These are phyloP conservation scores for Stictocephala bisonia DNA, from an alignment of 2,888 invertebrate species.

Conservation along the genomic window DNA sequence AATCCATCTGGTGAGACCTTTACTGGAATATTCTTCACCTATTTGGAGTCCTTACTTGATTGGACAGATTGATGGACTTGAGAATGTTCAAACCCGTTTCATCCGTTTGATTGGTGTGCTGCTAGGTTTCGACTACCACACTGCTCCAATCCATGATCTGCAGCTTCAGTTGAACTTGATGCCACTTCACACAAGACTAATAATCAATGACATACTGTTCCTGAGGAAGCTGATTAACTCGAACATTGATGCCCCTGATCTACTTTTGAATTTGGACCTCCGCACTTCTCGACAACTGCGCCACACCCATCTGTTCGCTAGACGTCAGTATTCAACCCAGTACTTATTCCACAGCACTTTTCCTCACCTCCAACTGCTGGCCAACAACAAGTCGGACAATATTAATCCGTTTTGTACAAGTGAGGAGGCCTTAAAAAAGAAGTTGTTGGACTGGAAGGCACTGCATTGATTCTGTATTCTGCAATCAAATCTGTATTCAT, in stretches of 20 bases:
- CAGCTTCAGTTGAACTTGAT: background rate
- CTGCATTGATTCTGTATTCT: too few relatives aligned
- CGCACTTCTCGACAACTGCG: background rate
- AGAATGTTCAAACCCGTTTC: background rate
- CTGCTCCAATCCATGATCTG: too few relatives aligned
- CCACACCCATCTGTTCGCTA: constrained; percentile 9
- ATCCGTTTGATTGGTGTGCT: background rate
- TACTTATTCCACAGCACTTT: too few relatives aligned
- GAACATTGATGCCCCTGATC: background rate
- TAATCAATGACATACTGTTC: background rate
- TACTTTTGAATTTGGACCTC: background rate
- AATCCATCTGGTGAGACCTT: background rate
- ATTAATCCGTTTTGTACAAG: too few relatives aligned
- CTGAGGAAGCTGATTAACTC: constrained; percentile 4
- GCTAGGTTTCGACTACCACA: too few relatives aligned
- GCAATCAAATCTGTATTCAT: too few relatives aligned
- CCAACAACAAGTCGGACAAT: too few relatives aligned
- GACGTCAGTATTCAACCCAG: background rate
- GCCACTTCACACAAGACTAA: background rate
- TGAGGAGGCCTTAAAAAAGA: too few relatives aligned
- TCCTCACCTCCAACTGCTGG: too few relatives aligned
- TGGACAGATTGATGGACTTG: background rate
- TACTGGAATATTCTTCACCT: constrained; percentile 1
- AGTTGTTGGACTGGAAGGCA: too few relatives aligned
- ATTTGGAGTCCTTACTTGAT: background rate